phyloP scores from a whole-genome alignment of 2,888 invertebrate genomes.

The Agapostemon virescens region DNA sequence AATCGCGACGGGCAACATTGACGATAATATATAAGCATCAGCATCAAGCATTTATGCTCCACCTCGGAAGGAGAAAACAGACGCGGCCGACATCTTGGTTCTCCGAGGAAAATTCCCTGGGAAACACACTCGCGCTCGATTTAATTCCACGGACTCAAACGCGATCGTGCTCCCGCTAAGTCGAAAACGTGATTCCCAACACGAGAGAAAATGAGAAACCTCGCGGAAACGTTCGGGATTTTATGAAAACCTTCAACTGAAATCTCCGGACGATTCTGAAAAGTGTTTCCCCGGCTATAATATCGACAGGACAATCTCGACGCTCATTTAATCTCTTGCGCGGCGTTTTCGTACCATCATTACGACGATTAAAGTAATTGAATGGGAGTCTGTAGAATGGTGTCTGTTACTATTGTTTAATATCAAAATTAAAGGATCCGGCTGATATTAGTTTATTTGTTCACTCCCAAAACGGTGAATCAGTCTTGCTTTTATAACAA shows the following conservation, averaged over 20 bases:
- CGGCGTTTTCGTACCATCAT: background rate
- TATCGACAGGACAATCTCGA: background rate
- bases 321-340: background rate
- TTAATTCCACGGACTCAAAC: background rate
- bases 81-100: background rate
- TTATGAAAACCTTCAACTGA: background rate
- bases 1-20: slow-evolving; percentile 11
- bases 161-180: background rate
- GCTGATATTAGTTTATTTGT: no score
- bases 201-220: background rate
- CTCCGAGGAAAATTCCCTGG: slow-evolving; percentile 13
- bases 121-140: slow-evolving; percentile 5
- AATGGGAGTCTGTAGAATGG: background rate
- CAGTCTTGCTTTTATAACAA: no score
- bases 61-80: background rate
- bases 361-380: background rate
- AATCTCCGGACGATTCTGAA: background rate
- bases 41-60: slow-evolving; percentile 19
- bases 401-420: no score
- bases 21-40: slow-evolving; percentile 21
- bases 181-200: background rate
- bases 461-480: no score
- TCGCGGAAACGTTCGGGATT: background rate
- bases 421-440: no score
- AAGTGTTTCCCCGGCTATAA: background rate